phyloP scores from a whole-genome alignment of 64 coral and sea anemone species.

The Dendronephthya gigantea region DNA sequence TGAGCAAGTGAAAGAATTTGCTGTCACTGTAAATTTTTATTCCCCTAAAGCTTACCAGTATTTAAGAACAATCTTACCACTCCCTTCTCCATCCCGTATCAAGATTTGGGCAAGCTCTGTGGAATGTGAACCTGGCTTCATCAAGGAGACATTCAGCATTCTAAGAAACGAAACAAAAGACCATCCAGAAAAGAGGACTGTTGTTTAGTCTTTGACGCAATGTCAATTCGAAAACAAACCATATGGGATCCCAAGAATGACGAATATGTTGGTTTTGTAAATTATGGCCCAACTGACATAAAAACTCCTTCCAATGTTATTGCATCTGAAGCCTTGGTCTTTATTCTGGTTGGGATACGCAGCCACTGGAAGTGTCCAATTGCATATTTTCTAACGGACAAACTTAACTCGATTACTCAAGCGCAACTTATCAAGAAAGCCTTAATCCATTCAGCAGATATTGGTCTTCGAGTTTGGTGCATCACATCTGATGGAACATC shows the following conservation, averaged over 20 bases:
- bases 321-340: slow-evolving; percentile 17
- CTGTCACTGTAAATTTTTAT: not conserved
- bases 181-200: slow-evolving; percentile 9
- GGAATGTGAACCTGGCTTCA: slow-evolving; percentile 4
- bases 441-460: too few relatives aligned
- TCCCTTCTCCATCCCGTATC: not conserved
- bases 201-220: slow-evolving; percentile 12
- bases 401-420: too few relatives aligned
- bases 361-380: too few relatives aligned
- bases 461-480: too few relatives aligned
- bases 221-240: not conserved
- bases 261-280: slow-evolving; percentile 5
- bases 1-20: not conserved
- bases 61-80: not conserved
- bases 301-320: not conserved
- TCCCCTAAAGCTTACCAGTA: not conserved
- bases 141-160: not conserved
- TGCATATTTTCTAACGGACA: too few relatives aligned
- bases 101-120: slow-evolving; percentile 6
- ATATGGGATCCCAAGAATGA: not conserved
- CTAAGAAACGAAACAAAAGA: not conserved
- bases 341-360: too few relatives aligned
- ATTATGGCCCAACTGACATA: not conserved
- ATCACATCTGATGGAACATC: too few relatives aligned
- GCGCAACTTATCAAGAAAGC: too few relatives aligned